Evolutionary conservation across 2,797 vertebrate species (phyloP), one percentile per base, ranked within the genome.

Genomic region (Triplophysa yarkandensis): DNA sequence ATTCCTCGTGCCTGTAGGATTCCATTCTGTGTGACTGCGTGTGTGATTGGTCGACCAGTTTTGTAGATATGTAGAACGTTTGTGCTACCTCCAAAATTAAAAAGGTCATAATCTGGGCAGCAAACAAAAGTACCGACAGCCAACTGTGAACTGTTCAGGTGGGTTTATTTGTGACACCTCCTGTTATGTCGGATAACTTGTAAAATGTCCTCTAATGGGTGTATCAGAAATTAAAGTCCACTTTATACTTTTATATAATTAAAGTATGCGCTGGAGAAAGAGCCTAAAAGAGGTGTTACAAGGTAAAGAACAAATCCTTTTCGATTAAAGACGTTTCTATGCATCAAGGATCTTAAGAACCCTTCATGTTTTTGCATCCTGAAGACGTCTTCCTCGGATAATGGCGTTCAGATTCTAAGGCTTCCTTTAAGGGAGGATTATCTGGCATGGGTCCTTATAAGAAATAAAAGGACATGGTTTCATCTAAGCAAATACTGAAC

Each of bases 391-490:
- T 74, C 41, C 54, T 67, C 30, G 2, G 32, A 68, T 61, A 50
- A 68, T 68, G 43, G 41, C 36, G 43, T 71, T 48, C 4, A 6
- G 25, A 54, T 36, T 66, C 62, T 57, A 32, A 34, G 6, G 50
- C 30, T 39, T 66, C 43, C 34, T 54, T 71, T 67, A 43, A 55
- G 32, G 50, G 34, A 28, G 43, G n/a, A 71, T 63, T 79, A 32
- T 74, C 48, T 74, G 61, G 30, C 55, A 0, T 36, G 23, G 25
- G 16, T 44, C 19, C 55, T 77, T 19, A 9, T 11, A 27, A 68
- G 41, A 65, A 71, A 77, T 62, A 50, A 77, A 74, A 75, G 70
- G 57, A 79, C 52, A 64, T 36, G 8, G 70, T 71, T 65, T 82
- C 54, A 71, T 68, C 55, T n/a, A 68, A 65, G 36, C 68, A 77